Base-by-base conservation (phyloP, 2,113 vertebrate genomes). In the Onychorhynchus coronatus region DNA sequence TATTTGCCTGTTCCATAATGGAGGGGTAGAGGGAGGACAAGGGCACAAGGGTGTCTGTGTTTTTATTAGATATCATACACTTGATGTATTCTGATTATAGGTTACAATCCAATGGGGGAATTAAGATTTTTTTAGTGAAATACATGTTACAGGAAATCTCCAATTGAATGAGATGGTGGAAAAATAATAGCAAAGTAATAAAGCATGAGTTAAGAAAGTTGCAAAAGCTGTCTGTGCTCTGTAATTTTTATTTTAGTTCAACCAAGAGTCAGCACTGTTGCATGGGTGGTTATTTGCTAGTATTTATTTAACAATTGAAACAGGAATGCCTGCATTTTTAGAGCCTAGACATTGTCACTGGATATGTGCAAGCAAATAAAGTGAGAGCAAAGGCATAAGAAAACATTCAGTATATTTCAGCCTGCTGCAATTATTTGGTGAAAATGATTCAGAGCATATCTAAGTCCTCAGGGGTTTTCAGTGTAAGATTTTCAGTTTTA, bases 1-100 rank as follows among this genome's bases (percentile, higher is more conserved):
- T 35, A 4, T 59, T 72, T 28, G 5, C 12, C 16, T 75, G 6
- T 55, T 73, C 35, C 25, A 6, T 65, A 59, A 52, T 61, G 31
- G 1, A 9, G 23, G 5, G 8, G 5, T 9, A 18, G 21, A 25
- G 27, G n/a, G 1, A 12, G 7, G 31, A 6, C 9, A 83, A 52
- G 12, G n/a, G 15, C 2, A 8, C 12, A 39, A 10, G 7, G 1
- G 0, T 59, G 16, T 37, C 46, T 82, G 8, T 62, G 39, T 89
- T 76, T 83, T 86, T 63, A 14, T 56, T 41, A 41, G 9, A 19
- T 61, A 37, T n/a, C 11, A 24, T 21, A 9, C 33, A 7, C 66
- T 30, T 61, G 12, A 12, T 44, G 7, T 44, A 30, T 3, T 71
- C 46, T 85, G 61, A 35, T 55, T 66, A 31, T 27, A 82, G 44